Evolutionary conservation across 2,888 invertebrate genomes (phyloP), one percentile per base, ranked within the genome.

Genomic region (Hemithea aestivaria): DNA sequence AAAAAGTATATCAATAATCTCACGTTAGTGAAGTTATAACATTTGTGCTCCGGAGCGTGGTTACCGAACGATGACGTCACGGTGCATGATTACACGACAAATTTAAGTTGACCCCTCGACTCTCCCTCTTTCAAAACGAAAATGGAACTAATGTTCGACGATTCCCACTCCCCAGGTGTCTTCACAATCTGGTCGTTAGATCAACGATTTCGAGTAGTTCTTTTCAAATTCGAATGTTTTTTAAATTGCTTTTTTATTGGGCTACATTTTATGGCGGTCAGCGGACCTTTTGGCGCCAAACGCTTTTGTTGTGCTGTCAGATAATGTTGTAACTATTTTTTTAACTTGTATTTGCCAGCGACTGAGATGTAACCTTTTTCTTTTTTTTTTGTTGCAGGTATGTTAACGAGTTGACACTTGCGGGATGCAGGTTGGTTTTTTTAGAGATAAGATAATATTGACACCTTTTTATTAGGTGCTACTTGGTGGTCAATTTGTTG

Each of bases 221-320:
- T 69, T 73, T 80, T 73, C 68, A 61, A 75, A 63, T 80, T 80
- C 71, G 75, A 77, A 73, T 74, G 73, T 77, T 75, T 76, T 80
- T 77, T 72, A 75, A 79, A 84, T 83, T 82, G 76, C 79, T 80
- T 82, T 82, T 84, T 82, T 83, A 84, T 82, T 84, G 77, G 82
- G 68, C 67, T 72, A 67, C 66, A 78, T 82, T 84, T 83, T 82
- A 84, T 81, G 68, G 65, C 57, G 56, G 63, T 64, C 62, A 62
- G 67, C 61, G 61, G 73, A 65, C 66, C 68, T 73, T 74, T 77
- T 72, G 73, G 76, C 68, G 79, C 78, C 78, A 75, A 74, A 74
- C 40, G 40, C 45, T 46, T 52, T 52, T 52, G 48, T 51, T 36
- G 36, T 33, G 33, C 43, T 45, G 45, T 51, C 36, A 38, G 49